Percentiles rank a stretch among this genome's conserved stretches.
These are phyloP conservation scores for Periparus ater DNA, from an alignment of 2,797 vertebrate species.

Conservation along the genomic window DNA sequence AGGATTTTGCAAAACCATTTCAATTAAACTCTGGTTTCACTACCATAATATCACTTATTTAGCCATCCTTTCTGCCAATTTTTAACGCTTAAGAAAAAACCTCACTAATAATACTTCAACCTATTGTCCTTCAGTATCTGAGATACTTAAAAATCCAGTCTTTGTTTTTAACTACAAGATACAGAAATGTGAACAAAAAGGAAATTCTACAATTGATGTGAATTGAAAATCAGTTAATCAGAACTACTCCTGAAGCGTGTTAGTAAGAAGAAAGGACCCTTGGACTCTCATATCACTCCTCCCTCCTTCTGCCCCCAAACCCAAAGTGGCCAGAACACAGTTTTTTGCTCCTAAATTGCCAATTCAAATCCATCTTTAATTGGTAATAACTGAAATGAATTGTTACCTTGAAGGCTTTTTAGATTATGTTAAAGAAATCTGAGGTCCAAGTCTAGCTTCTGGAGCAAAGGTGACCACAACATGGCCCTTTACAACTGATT, in stretches of 20 bases:
- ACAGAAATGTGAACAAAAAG: neutral
- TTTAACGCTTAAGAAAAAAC: neutral
- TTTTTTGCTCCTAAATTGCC: neutral
- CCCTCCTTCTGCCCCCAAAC: neutral
- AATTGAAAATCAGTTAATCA: neutral
- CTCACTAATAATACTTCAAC: neutral
- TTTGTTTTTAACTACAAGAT: neutral
- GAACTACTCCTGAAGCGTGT: neutral
- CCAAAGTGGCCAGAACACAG: neutral
- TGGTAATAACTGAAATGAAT: neutral
- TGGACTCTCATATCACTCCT: neutral
- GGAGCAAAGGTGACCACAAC: neutral
- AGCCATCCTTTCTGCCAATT: neutral
- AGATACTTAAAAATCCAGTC: neutral
- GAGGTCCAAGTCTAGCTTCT: neutral
- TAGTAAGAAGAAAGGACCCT: neutral
- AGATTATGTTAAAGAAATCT: neutral
- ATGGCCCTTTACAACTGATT: neutral
- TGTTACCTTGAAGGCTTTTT: neutral
- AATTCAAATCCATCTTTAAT: neutral
- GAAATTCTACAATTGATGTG: neutral
- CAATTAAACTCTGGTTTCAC: neutral
- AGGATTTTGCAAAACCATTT: neutral
- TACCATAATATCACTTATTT: neutral
- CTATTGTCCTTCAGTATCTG: neutral